Conservation (phyloP, 2,888 invertebrate species). For the Dioctria rufipes region DNA sequence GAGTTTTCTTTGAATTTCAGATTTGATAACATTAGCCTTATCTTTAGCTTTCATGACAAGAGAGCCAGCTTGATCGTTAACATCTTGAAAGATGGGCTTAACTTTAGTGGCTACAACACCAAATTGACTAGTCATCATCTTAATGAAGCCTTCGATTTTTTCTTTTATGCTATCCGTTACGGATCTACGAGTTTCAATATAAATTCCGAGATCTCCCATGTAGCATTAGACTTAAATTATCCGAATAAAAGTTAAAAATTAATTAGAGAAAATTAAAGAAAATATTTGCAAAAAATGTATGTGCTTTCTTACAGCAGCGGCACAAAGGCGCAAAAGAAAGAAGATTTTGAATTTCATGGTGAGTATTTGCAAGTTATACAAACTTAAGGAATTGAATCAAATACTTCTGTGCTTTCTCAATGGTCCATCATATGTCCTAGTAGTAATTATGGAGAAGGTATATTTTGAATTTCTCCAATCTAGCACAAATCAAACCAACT, state of each 20-base stretch:
- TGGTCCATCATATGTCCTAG: too few relatives aligned
- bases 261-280: too few relatives aligned
- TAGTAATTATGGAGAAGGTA: too few relatives aligned
- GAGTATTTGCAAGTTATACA: too few relatives aligned
- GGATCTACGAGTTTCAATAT: too few relatives aligned
- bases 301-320: slow-evolving; percentile 44
- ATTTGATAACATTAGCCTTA: background rate
- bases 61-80: slow-evolving; percentile 3
- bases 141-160: slow-evolving; percentile 7
- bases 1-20: slow-evolving; percentile 3
- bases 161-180: background rate
- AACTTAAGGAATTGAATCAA: too few relatives aligned
- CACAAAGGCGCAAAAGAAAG: slow-evolving; percentile 53
- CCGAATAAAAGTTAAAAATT: background rate
- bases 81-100: background rate
- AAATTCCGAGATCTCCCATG: background rate
- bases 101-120: slow-evolving; percentile 1
- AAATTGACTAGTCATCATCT: background rate
- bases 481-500: too few relatives aligned
- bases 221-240: background rate
- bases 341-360: slow-evolving; percentile 57
- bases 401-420: too few relatives aligned
- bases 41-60: background rate
- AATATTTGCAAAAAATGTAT: background rate
- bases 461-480: too few relatives aligned